Evolutionary conservation across 2,797 vertebrate species (phyloP).

Genomic region (Sphaeramia orbicularis): DNA sequence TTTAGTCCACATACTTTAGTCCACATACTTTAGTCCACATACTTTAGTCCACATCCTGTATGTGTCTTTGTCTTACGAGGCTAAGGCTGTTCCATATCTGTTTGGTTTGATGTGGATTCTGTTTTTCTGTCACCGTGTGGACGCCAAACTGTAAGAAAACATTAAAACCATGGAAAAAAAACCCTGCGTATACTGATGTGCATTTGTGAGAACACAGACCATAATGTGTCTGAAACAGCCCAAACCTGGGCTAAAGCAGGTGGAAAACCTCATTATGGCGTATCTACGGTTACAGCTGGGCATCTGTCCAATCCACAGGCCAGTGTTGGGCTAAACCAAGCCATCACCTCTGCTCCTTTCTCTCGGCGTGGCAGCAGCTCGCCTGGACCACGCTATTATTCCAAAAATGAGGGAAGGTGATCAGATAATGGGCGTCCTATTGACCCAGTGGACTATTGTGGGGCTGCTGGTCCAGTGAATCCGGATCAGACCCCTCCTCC

Average conservation of each 20-base stretch:
- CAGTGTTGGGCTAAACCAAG: conserved; percentile 37
- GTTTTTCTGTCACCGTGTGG: no score
- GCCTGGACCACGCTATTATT: neutral
- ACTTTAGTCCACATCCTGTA: no score
- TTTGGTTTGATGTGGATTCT: no score
- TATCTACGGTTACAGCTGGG: conserved; percentile 12
- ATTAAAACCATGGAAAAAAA: no score
- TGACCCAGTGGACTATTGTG: conserved; percentile 83
- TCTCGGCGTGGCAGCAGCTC: conserved; percentile 37
- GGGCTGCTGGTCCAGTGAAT: conserved; percentile 62
- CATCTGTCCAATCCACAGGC: conserved; percentile 14
- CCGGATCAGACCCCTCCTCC: conserved; percentile 59
- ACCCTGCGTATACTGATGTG: no score
- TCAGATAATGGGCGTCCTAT: conserved; percentile 83
- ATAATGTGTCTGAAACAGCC: no score
- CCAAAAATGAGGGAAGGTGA: conserved; percentile 84
- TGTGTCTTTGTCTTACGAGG: no score
- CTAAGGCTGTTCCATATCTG: no score
- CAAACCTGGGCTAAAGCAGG: neutral
- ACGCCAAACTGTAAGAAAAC: no score
- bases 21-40: no score
- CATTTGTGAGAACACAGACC: no score
- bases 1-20: no score
- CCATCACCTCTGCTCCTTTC: conserved; percentile 22
- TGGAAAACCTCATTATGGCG: conserved; percentile 1